These are phyloP conservation scores for Gobionotothen gibberifrons DNA, from an alignment of 2,797 vertebrate genomes.

Conservation along the genomic window DNA sequence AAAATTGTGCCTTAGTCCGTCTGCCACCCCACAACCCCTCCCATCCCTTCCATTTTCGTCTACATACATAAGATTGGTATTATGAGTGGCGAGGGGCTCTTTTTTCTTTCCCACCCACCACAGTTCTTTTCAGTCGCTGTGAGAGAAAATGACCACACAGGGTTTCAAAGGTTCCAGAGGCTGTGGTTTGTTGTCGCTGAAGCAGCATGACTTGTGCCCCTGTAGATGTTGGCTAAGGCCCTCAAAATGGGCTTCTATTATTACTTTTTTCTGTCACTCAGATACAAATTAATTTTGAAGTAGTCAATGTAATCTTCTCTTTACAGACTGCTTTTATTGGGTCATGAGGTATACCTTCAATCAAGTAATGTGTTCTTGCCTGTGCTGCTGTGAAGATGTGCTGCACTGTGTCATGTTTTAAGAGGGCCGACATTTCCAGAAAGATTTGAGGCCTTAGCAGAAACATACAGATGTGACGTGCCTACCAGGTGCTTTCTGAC, in stretches of 20 bases:
- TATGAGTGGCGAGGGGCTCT: conserved; percentile 78
- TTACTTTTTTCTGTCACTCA: conserved; percentile 67
- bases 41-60: conserved; percentile 73
- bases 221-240: conserved; percentile 73
- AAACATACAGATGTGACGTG: conserved; percentile 1
- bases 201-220: conserved; percentile 82
- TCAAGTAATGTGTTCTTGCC: neutral
- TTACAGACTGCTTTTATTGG: conserved; percentile 34
- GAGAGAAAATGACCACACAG: conserved; percentile 83
- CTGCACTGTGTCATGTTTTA: neutral
- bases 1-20: conserved; percentile 79
- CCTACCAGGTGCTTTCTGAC: conserved; percentile 33
- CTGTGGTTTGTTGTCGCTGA: conserved; percentile 76
- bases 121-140: conserved; percentile 80
- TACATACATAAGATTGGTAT: conserved; percentile 84
- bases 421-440: neutral
- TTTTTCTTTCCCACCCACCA: conserved; percentile 80
- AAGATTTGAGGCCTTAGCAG: neutral
- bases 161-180: conserved; percentile 81
- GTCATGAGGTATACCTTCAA: conserved; percentile 23
- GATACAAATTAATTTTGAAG: conserved; percentile 63
- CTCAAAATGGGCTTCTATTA: conserved; percentile 69
- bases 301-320: conserved; percentile 59
- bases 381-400: neutral
- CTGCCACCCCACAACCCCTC: conserved; percentile 71